Conservation (phyloP, 2,797 vertebrate species). For the Clarias platycephalus region DNA sequence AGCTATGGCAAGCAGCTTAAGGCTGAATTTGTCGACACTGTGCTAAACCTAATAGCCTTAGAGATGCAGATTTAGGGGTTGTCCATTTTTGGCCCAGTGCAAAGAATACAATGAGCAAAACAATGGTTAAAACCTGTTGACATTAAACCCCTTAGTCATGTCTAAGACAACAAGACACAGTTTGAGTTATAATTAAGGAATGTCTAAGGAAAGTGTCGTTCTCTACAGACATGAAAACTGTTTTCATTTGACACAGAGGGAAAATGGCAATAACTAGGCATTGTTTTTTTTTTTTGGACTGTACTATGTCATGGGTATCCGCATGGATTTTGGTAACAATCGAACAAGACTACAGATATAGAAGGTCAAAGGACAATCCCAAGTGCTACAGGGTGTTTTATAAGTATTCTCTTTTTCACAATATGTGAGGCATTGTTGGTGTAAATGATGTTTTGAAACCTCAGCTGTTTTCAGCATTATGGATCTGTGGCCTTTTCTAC, state of each 20-base stretch:
- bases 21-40: conserved; percentile 12
- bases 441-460: not conserved
- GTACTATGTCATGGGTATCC: not conserved
- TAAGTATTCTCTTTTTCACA: not conserved
- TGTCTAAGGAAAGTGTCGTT: not conserved
- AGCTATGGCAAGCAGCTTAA: conserved; percentile 9
- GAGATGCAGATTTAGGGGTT: not conserved
- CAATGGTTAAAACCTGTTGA: not conserved
- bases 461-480: not conserved
- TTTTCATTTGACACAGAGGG: not conserved
- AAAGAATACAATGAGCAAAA: not conserved
- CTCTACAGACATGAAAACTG: too few species aligned
- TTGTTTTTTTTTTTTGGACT: not conserved
- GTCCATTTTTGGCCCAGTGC: not conserved
- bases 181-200: conserved; percentile 2
- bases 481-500: not conserved
- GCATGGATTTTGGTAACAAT: not conserved
- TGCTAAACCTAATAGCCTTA: conserved; percentile 45
- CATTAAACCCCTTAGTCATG: not conserved
- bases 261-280: not conserved
- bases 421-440: not conserved
- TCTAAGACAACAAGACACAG: not conserved
- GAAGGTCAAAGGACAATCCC: not conserved
- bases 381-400: not conserved
- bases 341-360: not conserved